Conservation (phyloP, 2,113 vertebrate genomes). For the Salvelinus namaycush region DNA sequence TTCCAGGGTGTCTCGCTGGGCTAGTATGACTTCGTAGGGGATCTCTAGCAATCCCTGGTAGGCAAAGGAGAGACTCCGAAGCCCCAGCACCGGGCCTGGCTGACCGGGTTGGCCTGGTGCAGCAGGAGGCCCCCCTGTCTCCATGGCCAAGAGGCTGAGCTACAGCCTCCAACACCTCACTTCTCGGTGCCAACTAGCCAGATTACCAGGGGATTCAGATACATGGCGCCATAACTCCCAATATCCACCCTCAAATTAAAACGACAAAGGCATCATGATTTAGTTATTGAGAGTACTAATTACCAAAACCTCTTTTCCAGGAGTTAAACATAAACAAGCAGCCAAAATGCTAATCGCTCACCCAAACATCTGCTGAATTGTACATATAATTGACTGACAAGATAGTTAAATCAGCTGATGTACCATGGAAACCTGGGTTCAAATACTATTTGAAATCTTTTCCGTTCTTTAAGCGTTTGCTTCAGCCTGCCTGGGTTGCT, state of each 20-base stretch:
- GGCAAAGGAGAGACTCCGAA: constrained; percentile 72
- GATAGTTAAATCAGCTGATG: too few species aligned
- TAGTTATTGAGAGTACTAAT: not conserved
- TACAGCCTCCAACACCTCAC: constrained; percentile 19
- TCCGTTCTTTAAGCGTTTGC: too few species aligned
- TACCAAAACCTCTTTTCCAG: not conserved
- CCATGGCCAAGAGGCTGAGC: constrained; percentile 41
- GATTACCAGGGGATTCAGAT: constrained; percentile 30
- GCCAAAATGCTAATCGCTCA: not conserved
- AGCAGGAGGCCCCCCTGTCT: constrained; percentile 22
- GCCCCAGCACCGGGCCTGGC: constrained; percentile 18
- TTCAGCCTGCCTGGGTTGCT: too few species aligned
- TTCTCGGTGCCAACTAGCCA: not conserved
- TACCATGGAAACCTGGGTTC: too few species aligned
- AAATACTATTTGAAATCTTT: too few species aligned
- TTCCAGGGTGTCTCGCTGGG: constrained; percentile 63
- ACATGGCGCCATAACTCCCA: constrained; percentile 32
- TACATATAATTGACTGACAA: too few species aligned
- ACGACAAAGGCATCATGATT: not conserved
- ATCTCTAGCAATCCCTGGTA: constrained; percentile 73
- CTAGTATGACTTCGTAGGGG: constrained; percentile 69
- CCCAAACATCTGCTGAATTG: not conserved
- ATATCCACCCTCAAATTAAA: constrained; percentile 19
- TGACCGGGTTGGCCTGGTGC: constrained; percentile 11
- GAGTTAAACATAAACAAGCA: not conserved